Conservation (phyloP, 2,888 invertebrate species). For the Clostera curtula region DNA sequence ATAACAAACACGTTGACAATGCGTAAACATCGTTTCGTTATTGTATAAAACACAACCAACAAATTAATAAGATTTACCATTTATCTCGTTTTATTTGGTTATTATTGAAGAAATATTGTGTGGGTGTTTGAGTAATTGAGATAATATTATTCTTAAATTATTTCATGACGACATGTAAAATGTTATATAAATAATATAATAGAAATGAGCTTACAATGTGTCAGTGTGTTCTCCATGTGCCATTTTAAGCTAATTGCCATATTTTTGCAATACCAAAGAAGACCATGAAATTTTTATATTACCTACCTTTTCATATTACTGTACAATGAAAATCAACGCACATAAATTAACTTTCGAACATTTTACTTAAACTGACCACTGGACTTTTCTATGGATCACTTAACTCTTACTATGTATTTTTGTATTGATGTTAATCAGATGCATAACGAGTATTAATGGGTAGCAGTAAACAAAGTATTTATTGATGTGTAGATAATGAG, state of each 20-base stretch:
- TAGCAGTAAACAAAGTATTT: conserved; percentile 19
- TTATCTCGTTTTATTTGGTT: no score
- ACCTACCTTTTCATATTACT: no score
- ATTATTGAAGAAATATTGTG: no score
- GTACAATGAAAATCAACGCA: conserved; percentile 1
- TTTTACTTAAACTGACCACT: conserved; percentile 9
- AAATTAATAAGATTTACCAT: no score
- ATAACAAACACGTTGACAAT: no score
- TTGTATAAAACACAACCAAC: no score
- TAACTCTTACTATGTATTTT: conserved; percentile 54
- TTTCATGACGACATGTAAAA: conserved; percentile 1
- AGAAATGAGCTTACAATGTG: conserved; percentile 31
- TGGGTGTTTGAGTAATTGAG: no score
- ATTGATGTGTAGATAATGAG: conserved; percentile 17
- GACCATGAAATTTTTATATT: no score
- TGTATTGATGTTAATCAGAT: conserved; percentile 53
- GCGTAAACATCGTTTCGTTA: no score
- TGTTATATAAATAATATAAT: conserved; percentile 23
- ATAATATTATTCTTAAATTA: no score
- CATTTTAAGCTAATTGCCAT: conserved; percentile 26
- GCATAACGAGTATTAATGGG: conserved; percentile 12
- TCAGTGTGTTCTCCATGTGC: conserved; percentile 56
- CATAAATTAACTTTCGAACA: conserved; percentile 3
- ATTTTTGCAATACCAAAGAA: no score
- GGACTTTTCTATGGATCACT: no score